Base-by-base conservation (phyloP, 2,113 vertebrate genomes). In the Eleginops maclovinus region DNA sequence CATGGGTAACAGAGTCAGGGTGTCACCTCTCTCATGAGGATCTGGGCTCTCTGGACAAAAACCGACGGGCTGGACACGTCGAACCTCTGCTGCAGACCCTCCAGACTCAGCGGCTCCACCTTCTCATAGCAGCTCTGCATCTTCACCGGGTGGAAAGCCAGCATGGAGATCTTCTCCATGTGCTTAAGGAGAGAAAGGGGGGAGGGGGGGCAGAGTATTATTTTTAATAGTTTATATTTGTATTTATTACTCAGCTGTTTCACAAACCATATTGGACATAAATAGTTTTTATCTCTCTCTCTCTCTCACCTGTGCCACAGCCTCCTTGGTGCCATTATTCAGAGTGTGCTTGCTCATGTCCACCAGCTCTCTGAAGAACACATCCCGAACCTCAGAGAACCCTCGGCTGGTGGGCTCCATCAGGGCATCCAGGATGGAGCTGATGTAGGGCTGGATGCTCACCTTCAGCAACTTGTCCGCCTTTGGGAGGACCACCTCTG, bases 381-480 rank as follows among this genome's bases (percentile, higher is more conserved):
- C 89, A 3, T 99, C 96, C 0, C 97, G 92, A 41, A 95, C 97
- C 89, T 99, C 97, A 0, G 95, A 91, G 65, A 99, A 99, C 61
- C 98, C 98, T 83, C 97, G 94, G 93, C 98, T 99, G 1, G 96
- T 98, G 41, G 97, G 97, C 54, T 95, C 94, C 98, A 99, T 98
- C 91, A 99, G 92, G 3, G 97, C 97, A 7, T 99, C 98, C 86
- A 99, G 94, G 91, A 98, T 97, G 87, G 97, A 98, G 12, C 92
- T 79, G 93, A 99, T 97, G 86, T 97, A 97, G 19, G 98, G 97
- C 93, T 99, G 94, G 19, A 99, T 96, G 0, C 97, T 97, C 79
- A 97, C 97, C 76, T 97, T 96, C 78, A 98, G 94, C 0, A 97
- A 96, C 72, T 97, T 89, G 90, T 99, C 97, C 0, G 97, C 96